Conservation (phyloP, 2,113 vertebrate genomes). For the Psilopogon haemacephalus region DNA sequence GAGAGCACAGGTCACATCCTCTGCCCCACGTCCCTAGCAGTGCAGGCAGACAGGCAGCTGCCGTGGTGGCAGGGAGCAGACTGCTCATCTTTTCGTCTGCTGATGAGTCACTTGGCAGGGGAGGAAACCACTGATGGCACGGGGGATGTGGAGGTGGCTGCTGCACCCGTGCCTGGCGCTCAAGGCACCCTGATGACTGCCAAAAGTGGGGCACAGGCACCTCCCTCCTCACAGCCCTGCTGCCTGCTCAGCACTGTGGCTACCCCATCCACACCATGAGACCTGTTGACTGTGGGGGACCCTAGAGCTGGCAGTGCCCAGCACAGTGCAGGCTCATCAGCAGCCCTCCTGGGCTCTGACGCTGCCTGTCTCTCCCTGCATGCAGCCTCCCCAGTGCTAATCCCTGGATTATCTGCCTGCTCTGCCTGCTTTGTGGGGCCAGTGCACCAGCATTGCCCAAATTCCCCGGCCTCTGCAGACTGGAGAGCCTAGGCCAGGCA, state of each 20-base stretch:
- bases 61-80: background rate
- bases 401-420: background rate
- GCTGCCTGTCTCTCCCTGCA: background rate
- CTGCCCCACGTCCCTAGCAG: fast-evolving
- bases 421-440: background rate
- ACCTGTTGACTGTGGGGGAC: fast-evolving
- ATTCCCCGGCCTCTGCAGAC: background rate
- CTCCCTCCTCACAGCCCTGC: background rate
- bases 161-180: background rate
- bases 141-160: background rate
- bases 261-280: background rate
- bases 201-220: fast-evolving
- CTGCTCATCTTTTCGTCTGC: background rate
- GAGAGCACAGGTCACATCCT: background rate
- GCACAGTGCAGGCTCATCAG: background rate
- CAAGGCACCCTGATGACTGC: background rate
- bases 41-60: background rate
- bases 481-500: fast-evolving
- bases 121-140: background rate
- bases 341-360: fast-evolving
- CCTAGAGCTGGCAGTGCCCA: background rate
- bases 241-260: fast-evolving
- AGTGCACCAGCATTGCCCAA: fast-evolving
- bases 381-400: background rate
- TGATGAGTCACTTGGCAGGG: constrained; percentile 17